Conservation (phyloP, 2,113 vertebrate species). For the Thunnus thynnus region DNA sequence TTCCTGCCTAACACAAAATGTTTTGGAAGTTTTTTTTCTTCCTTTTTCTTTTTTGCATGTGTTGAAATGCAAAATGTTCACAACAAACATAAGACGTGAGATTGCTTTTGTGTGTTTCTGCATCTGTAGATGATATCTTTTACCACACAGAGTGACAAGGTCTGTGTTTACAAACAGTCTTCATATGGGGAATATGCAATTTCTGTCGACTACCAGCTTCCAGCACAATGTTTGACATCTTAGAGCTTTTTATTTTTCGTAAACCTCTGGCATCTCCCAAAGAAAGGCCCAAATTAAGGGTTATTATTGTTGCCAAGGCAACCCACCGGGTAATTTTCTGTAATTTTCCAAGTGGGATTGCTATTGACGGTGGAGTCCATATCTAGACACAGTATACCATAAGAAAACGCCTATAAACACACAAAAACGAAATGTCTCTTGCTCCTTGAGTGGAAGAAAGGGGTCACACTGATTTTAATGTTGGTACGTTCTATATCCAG, state of each 20-base stretch:
- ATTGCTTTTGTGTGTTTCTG: background rate
- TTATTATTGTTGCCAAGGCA: slow-evolving; percentile 85
- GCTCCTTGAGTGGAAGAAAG: background rate
- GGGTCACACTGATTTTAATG: background rate
- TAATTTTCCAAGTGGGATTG: slow-evolving; percentile 75
- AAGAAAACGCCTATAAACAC: slow-evolving; percentile 49
- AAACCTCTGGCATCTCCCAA: slow-evolving; percentile 69
- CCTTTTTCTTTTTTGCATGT: too few species aligned
- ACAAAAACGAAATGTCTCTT: slow-evolving; percentile 1
- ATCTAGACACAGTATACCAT: slow-evolving; percentile 20
- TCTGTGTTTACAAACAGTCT: slow-evolving; percentile 55
- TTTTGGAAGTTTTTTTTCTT: background rate
- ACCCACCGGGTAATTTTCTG: slow-evolving; percentile 82
- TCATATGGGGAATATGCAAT: slow-evolving; percentile 18
- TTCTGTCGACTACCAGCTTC: slow-evolving; percentile 15
- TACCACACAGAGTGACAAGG: background rate
- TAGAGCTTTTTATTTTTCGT: slow-evolving; percentile 44
- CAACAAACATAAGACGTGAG: background rate
- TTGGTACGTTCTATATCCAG: background rate
- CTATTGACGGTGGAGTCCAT: slow-evolving; percentile 63
- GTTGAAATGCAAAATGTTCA: slow-evolving; percentile 3
- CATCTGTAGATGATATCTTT: slow-evolving; percentile 27
- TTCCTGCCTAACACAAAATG: slow-evolving; percentile 29
- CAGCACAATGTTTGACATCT: slow-evolving; percentile 21
- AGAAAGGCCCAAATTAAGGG: slow-evolving; percentile 82